Evolutionary conservation across 2,888 invertebrate species (phyloP), one percentile per base, ranked within the genome.

Genomic region (Melipona beecheii): DNA sequence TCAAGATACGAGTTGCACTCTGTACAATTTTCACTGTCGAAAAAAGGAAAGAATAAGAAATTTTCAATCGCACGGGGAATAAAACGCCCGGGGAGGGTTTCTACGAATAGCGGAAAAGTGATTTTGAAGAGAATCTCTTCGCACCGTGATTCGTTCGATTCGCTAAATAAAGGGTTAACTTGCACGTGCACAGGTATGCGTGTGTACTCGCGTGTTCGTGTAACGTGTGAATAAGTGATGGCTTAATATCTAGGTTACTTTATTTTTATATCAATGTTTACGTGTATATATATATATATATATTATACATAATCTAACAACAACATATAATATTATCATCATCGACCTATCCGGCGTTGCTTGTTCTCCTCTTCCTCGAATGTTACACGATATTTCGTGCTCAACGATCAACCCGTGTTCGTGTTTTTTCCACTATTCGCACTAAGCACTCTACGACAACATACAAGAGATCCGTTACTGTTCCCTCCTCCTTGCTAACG

Each of bases 281-380:
- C 90, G 86, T 89, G 89, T 90, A 90, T 91, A 43, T 43, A 43
- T 9, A 36, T 9, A 91, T 92, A 91, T 91, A 91, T 93, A 93
- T 92, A 93, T 92, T 81, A 75, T 82, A 82, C 75, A 82, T 82
- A 81, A 93, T 93, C 93, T 94, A 94, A 93, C 94, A 94, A 94
- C 93, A 94, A 94, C 93, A 92, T 94, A 92, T 94, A 92, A 93
- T 92, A 93, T 94, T 92, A 93, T 93, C 90, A 92, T 93, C 90
- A 86, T 92, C 91, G 89, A 89, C 90, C 85, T 85, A 88, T 86
- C 86, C 85, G 87, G 86, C 83, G 76, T 89, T 85, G 81, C 70
- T 84, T 88, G 78, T 88, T 84, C 83, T 79, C 84, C 75, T 72
- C 83, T 82, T 72, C 83, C 81, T 90, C 88, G 78, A 92, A 90